Evolutionary conservation across 2,797 vertebrate genomes (phyloP).

Genomic region (Neomorphus geoffroyi): DNA sequence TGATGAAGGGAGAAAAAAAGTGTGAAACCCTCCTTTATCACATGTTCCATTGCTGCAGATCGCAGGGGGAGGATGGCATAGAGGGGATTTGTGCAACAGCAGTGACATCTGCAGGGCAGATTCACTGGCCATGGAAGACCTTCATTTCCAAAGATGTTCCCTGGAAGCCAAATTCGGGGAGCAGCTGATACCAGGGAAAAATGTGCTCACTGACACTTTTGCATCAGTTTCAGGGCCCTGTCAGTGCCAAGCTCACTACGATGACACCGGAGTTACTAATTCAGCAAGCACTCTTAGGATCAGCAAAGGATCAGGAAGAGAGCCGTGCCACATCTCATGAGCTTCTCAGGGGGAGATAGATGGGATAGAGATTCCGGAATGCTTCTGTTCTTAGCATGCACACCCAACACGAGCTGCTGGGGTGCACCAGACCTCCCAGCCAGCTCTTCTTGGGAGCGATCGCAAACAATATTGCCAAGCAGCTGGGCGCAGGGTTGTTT

Average conservation of each 20-base stretch:
- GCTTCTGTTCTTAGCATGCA: not conserved
- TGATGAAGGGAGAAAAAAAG: not conserved
- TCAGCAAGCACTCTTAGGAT: not conserved
- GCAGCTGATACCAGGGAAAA: rapidly evolving
- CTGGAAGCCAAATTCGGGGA: not conserved
- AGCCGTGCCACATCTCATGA: not conserved
- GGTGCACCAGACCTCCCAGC: not conserved
- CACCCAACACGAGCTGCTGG: rapidly evolving
- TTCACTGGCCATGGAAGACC: not conserved
- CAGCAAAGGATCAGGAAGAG: too few relatives aligned
- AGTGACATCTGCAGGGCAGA: not conserved
- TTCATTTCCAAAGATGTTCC: not conserved
- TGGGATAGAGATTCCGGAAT: not conserved
- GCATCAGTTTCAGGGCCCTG: rapidly evolving
- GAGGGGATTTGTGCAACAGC: not conserved
- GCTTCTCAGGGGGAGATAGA: rapidly evolving
- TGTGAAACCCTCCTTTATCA: not conserved
- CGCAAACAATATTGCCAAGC: not conserved
- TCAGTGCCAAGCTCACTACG: not conserved
- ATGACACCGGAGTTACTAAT: not conserved
- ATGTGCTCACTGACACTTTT: rapidly evolving
- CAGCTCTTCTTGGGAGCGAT: not conserved
- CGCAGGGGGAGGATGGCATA: rapidly evolving
- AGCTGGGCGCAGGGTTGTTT: not conserved
- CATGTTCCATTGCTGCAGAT: not conserved